Percentiles rank a stretch among this genome's conserved stretches.
Conservation (phyloP, 2,888 invertebrate genomes). For the Caenorhabditis becei region DNA sequence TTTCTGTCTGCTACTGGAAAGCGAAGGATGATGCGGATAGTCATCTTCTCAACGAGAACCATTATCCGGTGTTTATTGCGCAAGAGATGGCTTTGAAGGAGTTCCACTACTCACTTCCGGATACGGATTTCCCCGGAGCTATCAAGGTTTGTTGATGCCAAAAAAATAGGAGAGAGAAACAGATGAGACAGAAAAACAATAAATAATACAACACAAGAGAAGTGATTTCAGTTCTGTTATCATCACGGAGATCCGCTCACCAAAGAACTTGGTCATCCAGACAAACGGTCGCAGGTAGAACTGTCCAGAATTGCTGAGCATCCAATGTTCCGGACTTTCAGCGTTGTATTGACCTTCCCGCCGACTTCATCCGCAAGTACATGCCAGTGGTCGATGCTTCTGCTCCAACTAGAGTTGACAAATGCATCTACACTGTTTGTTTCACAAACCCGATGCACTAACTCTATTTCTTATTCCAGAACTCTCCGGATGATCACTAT, state of each 20-base stretch:
- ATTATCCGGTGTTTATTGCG: constrained; percentile 65
- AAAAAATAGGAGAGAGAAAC: neutral
- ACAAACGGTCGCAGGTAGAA: constrained; percentile 23
- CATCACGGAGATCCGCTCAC: constrained; percentile 57
- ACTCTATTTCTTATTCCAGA: constrained; percentile 50
- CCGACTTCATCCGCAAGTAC: constrained; percentile 58
- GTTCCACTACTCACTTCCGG: constrained; percentile 61
- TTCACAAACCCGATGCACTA: too few relatives aligned
- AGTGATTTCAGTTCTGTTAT: constrained; percentile 57
- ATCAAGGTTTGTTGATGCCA: constrained; percentile 55
- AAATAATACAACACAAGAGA: too few relatives aligned
- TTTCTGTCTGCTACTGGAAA: constrained; percentile 68
- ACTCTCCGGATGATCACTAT: constrained; percentile 69
- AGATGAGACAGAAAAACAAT: neutral
- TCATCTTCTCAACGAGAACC: constrained; percentile 46
- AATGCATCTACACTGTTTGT: constrained; percentile 72
- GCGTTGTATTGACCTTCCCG: constrained; percentile 55
- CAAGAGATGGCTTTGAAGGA: constrained; percentile 54
- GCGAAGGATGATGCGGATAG: constrained; percentile 30
- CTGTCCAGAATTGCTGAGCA: neutral
- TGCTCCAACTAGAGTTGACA: constrained; percentile 58
- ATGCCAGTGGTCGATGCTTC: constrained; percentile 61
- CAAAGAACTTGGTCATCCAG: constrained; percentile 37
- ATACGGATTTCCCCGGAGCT: constrained; percentile 61
- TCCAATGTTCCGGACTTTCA: constrained; percentile 9